Evolutionary conservation across 37 sponge, comb jelly and placozoan genomes (phyloP).

Genomic region (Petrosia ficiformis): DNA sequence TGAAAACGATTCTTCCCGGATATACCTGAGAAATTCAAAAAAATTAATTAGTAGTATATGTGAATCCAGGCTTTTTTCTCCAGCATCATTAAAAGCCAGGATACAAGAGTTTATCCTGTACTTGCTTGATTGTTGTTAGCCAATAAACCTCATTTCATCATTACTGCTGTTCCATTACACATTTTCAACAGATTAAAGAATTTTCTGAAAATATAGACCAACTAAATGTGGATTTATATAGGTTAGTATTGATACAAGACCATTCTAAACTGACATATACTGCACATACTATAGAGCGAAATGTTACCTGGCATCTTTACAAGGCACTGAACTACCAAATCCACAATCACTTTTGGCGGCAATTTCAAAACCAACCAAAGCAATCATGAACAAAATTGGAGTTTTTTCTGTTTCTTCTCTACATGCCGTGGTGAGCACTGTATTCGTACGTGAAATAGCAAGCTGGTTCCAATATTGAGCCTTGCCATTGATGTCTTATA

Average conservation of each 20-base stretch:
- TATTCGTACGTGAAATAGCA: constrained; percentile 30
- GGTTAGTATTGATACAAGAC: background rate
- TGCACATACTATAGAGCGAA: constrained; percentile 6
- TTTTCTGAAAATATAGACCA: constrained; percentile 56
- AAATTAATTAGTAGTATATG: no score
- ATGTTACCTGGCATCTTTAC: constrained; percentile 54
- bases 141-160: background rate
- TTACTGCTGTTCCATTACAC: background rate
- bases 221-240: constrained; percentile 45
- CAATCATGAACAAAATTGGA: constrained; percentile 28
- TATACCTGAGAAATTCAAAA: no score
- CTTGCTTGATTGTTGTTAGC: background rate
- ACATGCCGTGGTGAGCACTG: constrained; percentile 59
- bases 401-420: constrained; percentile 58
- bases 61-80: no score
- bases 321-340: constrained; percentile 50
- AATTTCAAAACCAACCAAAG: constrained; percentile 41
- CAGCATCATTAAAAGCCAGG: no score
- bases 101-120: no score
- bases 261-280: background rate
- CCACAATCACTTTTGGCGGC: constrained; percentile 48
- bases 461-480: background rate
- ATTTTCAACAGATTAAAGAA: constrained; percentile 19
- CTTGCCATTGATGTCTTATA: no score
- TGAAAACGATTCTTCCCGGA: no score